A percentile compares a stretch with the other conserved stretches of the same genome.
Evolutionary conservation across 2,888 invertebrate species (phyloP).

Genomic region (Synergus japonicus): DNA sequence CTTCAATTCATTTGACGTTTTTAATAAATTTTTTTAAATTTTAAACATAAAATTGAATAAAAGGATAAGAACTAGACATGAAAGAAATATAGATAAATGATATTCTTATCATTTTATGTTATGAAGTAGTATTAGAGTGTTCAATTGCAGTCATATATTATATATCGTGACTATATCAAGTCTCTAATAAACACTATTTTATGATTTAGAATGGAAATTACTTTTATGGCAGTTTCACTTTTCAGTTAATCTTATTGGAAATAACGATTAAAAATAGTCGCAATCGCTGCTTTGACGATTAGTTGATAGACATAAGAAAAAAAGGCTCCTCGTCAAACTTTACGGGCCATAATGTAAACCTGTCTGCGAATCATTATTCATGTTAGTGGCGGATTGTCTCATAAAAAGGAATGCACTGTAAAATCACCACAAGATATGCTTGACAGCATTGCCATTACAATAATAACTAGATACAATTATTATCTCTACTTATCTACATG

Average conservation of each 20-base stretch:
- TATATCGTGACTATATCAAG: neutral
- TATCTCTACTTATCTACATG: constrained; percentile 2
- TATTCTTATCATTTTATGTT: neutral
- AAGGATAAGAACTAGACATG: neutral
- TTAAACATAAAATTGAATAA: neutral
- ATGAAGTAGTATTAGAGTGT: neutral
- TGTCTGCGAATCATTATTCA: constrained; percentile 59
- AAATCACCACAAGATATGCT: constrained; percentile 20
- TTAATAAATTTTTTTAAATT: neutral
- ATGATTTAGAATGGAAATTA: neutral
- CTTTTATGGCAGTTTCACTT: neutral
- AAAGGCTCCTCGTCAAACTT: constrained; percentile 43
- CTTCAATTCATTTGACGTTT: neutral
- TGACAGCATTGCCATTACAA: neutral
- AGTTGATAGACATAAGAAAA: constrained; percentile 41
- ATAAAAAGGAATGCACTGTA: constrained; percentile 34
- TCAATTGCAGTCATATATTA: neutral
- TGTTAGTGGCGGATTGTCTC: constrained; percentile 34
- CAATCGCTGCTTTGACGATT: constrained; percentile 3
- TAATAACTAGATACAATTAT: constrained; percentile 2
- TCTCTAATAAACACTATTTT: neutral
- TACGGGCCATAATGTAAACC: constrained; percentile 52
- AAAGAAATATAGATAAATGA: neutral
- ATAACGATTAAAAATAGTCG: constrained; percentile 16
- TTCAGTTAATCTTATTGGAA: neutral